These are phyloP conservation scores for Xanthorhoe spadicearia DNA, from an alignment of 2,888 invertebrate species.

Conservation along the genomic window DNA sequence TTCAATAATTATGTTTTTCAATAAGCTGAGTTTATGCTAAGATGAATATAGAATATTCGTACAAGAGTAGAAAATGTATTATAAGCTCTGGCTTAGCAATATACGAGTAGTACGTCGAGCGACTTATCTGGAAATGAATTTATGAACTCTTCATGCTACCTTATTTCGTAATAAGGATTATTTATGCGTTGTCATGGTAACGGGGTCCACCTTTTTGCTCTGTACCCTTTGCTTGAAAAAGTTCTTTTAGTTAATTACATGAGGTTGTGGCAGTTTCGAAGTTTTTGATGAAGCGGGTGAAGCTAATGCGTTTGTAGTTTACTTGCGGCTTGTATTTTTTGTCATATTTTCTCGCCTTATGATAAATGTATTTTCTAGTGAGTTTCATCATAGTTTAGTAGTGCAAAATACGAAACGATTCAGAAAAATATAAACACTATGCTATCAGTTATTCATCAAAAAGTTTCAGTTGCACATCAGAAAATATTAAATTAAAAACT, in stretches of 20 bases:
- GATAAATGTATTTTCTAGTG: neutral
- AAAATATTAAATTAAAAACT: no score
- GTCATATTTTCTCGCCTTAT: neutral
- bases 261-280: constrained; percentile 61
- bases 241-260: constrained; percentile 71
- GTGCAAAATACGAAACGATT: no score
- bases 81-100: neutral
- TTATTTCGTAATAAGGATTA: constrained; percentile 8
- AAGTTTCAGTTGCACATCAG: no score
- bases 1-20: neutral
- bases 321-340: neutral
- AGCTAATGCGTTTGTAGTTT: constrained; percentile 36
- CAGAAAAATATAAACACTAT: no score
- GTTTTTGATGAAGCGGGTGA: constrained; percentile 50
- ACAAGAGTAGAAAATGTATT: neutral
- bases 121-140: neutral
- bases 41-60: neutral
- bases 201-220: constrained; percentile 63
- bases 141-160: neutral
- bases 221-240: constrained; percentile 64
- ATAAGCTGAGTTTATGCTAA: neutral
- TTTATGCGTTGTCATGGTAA: constrained; percentile 65
- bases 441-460: no score
- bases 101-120: neutral
- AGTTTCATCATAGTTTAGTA: neutral